phyloP scores from a whole-genome alignment of 2,113 vertebrate species.

The Coracopsis vasa region DNA sequence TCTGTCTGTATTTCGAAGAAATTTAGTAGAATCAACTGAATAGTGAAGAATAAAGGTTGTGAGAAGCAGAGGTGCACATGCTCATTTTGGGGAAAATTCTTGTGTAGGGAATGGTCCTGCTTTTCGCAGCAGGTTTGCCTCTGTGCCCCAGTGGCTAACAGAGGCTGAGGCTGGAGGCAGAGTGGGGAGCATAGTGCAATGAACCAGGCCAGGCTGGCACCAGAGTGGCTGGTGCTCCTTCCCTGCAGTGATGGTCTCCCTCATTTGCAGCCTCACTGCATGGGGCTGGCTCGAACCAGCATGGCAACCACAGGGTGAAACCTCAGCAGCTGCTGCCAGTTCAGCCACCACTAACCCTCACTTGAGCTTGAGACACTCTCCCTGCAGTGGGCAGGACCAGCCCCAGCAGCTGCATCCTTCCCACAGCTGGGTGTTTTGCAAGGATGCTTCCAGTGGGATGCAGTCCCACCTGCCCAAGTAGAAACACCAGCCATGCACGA shows the following conservation, averaged over 20 bases:
- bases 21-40: not conserved
- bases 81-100: not conserved
- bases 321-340: rapidly evolving
- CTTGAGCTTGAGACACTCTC: rapidly evolving
- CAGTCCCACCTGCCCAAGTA: not conserved
- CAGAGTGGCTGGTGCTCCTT: not conserved
- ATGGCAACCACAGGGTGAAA: not conserved
- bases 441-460: rapidly evolving
- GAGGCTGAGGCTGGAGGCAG: not conserved
- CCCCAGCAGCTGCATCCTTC: not conserved
- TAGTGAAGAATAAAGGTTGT: not conserved
- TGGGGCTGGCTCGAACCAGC: not conserved
- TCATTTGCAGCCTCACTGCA: not conserved
- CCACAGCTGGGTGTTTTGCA: not conserved
- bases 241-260: rapidly evolving
- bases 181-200: rapidly evolving
- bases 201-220: rapidly evolving
- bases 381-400: not conserved
- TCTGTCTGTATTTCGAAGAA: not conserved
- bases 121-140: not conserved
- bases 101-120: not conserved
- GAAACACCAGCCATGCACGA: not conserved
- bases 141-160: not conserved
- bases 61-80: rapidly evolving
- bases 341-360: not conserved